Percentiles rank a stretch among this genome's conserved stretches.
These are phyloP conservation scores for Volucella inanis DNA, from an alignment of 2,888 invertebrate genomes.

Conservation along the genomic window DNA sequence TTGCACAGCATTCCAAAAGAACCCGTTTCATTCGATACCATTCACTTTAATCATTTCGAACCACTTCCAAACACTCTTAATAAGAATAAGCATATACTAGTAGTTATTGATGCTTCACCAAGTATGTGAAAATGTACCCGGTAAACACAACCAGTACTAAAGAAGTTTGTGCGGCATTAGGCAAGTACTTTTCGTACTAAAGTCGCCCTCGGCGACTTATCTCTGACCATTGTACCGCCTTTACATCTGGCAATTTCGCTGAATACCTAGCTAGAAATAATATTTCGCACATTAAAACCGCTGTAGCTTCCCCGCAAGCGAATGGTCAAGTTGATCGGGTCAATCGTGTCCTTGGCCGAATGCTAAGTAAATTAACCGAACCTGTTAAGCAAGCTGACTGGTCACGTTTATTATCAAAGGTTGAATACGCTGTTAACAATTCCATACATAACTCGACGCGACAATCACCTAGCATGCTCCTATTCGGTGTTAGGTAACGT, in stretches of 20 bases:
- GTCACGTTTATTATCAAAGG: no score
- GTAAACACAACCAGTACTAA: constrained; percentile 33
- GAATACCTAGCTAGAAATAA: constrained; percentile 1
- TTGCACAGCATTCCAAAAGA: constrained; percentile 49
- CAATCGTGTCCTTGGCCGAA: no score
- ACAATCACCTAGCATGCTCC: no score
- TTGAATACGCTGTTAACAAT: no score
- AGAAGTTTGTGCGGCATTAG: constrained; percentile 51
- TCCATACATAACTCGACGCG: no score
- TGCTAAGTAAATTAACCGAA: no score
- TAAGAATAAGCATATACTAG: constrained; percentile 45
- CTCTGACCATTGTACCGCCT: constrained; percentile 17
- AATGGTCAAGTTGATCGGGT: no score
- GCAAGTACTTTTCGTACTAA: constrained; percentile 62
- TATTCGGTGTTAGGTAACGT: constrained; percentile 25
- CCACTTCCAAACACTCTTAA: constrained; percentile 63
- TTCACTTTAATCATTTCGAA: constrained; percentile 83
- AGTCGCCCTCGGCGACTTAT: constrained; percentile 54
- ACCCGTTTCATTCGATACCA: constrained; percentile 32
- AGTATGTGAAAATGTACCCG: constrained; percentile 46
- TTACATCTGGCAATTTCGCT: constrained; percentile 9
- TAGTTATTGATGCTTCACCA: constrained; percentile 52
- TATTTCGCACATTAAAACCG: constrained; percentile 23
- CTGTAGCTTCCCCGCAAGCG: constrained; percentile 10
- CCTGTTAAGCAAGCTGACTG: no score